Evolutionary conservation across 2,113 vertebrate genomes (phyloP), one percentile per base, ranked within the genome.

Genomic region (Potamarius usumacintae): DNA sequence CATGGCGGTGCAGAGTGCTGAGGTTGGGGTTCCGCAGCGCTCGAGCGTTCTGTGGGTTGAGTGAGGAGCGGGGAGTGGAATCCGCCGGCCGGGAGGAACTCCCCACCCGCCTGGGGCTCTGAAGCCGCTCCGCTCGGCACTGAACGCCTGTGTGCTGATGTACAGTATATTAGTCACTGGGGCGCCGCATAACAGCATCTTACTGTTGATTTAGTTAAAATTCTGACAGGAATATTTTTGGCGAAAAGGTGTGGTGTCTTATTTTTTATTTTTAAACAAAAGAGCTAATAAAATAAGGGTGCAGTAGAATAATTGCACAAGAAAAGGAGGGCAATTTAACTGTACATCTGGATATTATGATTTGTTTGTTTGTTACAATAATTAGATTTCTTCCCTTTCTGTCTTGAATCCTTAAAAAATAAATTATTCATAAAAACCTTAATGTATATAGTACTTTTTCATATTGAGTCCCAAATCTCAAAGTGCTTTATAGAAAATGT

Each of bases 141-240:
- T 42, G 34, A 18, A 8, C 34, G 7, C 74, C 18, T 1, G 1
- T 1, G 63, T 7, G 25, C 1, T n/a, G 22, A 10, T 25, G 42
- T 5, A 0, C 1, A 14, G 42, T 5, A 0, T 4, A 14, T 4
- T 11, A 0, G 11, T 50, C 2, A 25, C 48, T 20, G 42, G 4
- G 72, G 72, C 8, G 72, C 42, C 1, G 71, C 20, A 22, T 1
- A 74, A 5, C 71, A 9, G 20, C 71, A 48, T 3, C 17, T 2
- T 8, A 18, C 4, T 30, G 11, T 0, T 30, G 25, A 63, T 63
- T 10, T 27, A 3, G n/a, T 10, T 67, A 4, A 5, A 27, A 6
- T 9, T 12, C 65, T 27, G 62, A 65, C 62, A n/a, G 62, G 62
- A 65, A n/a, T 57, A 0, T 57, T 12, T 57, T 42, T 42, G 42